A percentile compares a stretch with the other conserved stretches of the same genome.
These are phyloP conservation scores for Porites australiensis DNA, from an alignment of 64 coral and sea anemone genomes.

Conservation along the genomic window DNA sequence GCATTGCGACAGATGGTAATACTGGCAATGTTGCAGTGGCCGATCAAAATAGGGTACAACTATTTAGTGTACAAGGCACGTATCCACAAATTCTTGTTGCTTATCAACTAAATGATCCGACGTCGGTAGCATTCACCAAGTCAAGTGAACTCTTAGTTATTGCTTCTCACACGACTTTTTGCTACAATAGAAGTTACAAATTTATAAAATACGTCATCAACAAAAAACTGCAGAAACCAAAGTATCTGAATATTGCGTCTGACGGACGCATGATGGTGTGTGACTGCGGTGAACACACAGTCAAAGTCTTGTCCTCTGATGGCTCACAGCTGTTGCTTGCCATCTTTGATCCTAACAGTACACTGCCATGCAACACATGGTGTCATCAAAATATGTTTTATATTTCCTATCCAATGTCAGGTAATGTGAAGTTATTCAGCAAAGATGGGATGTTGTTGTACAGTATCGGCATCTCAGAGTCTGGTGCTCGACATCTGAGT, in stretches of 20 bases:
- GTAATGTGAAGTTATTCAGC: neutral
- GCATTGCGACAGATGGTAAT: slow-evolving; percentile 9
- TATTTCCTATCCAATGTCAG: neutral
- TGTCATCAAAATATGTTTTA: neutral
- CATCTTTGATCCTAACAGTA: neutral
- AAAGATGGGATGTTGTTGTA: neutral
- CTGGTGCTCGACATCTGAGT: slow-evolving; percentile 22
- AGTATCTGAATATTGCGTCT: neutral
- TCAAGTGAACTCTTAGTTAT: neutral
- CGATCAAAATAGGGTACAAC: no score
- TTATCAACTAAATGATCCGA: neutral
- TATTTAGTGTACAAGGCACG: neutral
- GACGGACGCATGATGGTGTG: slow-evolving; percentile 10
- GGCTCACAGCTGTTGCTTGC: neutral
- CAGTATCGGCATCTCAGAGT: neutral
- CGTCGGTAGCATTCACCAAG: neutral
- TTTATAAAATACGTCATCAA: neutral
- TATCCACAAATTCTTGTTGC: neutral
- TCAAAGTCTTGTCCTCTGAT: neutral
- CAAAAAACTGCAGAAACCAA: neutral
- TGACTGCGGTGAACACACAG: neutral
- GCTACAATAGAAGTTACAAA: neutral
- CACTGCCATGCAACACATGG: neutral
- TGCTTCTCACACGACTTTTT: neutral
- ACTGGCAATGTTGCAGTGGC: neutral